Evolutionary conservation across 2,797 vertebrate species (phyloP).

Genomic region (Pagetopsis macropterus): DNA sequence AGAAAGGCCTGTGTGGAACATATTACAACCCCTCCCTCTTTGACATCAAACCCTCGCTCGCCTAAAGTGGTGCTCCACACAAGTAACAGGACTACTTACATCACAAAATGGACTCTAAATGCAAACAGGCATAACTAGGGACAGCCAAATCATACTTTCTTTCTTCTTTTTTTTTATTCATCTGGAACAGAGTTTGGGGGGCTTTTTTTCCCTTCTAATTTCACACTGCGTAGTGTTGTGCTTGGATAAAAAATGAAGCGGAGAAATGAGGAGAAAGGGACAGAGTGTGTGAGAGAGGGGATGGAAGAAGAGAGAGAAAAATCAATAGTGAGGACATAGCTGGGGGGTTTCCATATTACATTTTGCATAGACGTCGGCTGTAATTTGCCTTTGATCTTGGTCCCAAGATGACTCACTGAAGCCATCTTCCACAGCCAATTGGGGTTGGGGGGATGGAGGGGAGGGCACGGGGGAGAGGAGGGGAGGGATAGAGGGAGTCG

Average conservation of each 20-base stretch:
- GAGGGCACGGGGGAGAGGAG: constrained; percentile 15
- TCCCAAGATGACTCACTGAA: constrained; percentile 87
- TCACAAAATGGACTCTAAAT: constrained; percentile 81
- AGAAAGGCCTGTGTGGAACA: constrained; percentile 57
- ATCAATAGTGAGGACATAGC: constrained; percentile 85
- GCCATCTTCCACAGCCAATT: constrained; percentile 82
- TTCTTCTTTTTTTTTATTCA: constrained; percentile 48
- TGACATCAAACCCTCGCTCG: constrained; percentile 72
- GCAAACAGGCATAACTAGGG: constrained; percentile 80
- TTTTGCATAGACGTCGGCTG: constrained; percentile 87
- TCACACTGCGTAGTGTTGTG: constrained; percentile 80
- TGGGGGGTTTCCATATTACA: constrained; percentile 86
- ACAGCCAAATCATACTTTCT: constrained; percentile 59
- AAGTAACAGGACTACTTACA: constrained; percentile 78
- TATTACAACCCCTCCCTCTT: constrained; percentile 61
- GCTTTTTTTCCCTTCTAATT: constrained; percentile 74
- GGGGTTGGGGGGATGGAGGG: constrained; percentile 43
- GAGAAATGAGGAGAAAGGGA: constrained; percentile 70
- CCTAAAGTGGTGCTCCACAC: constrained; percentile 65
- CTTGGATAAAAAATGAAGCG: constrained; percentile 78
- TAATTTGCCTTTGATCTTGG: constrained; percentile 88
- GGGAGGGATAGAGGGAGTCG: constrained; percentile 55
- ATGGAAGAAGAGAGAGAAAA: constrained; percentile 74
- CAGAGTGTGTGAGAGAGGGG: constrained; percentile 56
- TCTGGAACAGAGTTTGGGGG: constrained; percentile 63